phyloP scores from a whole-genome alignment of 2,113 vertebrate genomes.

The Suricata suricatta region DNA sequence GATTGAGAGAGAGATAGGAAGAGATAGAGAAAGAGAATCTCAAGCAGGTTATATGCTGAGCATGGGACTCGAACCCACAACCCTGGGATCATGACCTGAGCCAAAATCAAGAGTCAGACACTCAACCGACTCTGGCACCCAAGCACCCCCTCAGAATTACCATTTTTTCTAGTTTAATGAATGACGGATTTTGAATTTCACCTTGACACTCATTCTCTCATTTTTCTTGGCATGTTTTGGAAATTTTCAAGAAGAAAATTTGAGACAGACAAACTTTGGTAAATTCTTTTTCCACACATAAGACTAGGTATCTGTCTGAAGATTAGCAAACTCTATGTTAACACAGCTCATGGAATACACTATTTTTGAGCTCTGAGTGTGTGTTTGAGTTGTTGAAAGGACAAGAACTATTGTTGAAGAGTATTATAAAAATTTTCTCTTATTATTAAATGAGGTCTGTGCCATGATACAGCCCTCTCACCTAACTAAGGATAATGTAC shows the following conservation, averaged over 20 bases:
- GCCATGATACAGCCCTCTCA: not conserved
- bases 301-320: not conserved
- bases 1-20: too few species aligned
- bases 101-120: too few species aligned
- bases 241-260: constrained; percentile 17
- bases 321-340: not conserved
- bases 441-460: not conserved
- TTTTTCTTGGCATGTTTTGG: not conserved
- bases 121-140: too few species aligned
- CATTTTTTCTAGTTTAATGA: not conserved
- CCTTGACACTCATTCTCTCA: not conserved
- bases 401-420: not conserved
- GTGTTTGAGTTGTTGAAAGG: not conserved
- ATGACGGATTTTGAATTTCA: not conserved
- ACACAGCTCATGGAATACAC: not conserved
- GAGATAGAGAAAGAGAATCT: too few species aligned
- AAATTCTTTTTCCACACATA: not conserved
- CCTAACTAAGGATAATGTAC: not conserved
- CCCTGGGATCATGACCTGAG: too few species aligned
- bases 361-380: not conserved
- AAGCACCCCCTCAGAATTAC: not conserved
- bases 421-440: not conserved
- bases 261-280: not conserved
- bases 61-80: too few species aligned
- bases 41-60: too few species aligned